phyloP scores from a whole-genome alignment of 64 coral and sea anemone genomes.

The Dendrophyllia cribrosa region DNA sequence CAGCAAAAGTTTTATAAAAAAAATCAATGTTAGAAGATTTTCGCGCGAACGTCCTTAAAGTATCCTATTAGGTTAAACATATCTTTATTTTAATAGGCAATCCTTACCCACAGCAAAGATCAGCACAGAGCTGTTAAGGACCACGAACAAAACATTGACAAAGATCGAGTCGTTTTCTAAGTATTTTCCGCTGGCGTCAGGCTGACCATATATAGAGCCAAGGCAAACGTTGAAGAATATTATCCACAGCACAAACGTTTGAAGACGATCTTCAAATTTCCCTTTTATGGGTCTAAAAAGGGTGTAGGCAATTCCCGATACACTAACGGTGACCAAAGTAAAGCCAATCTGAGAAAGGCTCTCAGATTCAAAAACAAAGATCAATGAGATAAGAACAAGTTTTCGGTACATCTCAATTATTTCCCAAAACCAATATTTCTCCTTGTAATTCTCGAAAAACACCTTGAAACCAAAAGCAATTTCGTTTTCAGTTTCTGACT shows the following conservation, averaged over 20 bases:
- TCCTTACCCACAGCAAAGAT: neutral
- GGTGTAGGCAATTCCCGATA: slow-evolving; percentile 50
- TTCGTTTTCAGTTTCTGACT: neutral
- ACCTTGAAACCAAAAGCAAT: neutral
- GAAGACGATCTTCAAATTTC: neutral
- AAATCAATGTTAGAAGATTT: too few species aligned
- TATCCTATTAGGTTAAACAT: too few species aligned
- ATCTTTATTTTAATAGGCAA: neutral
- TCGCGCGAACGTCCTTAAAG: too few species aligned
- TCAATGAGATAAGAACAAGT: neutral
- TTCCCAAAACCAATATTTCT: neutral
- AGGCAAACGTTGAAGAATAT: neutral
- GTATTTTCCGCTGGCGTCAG: neutral
- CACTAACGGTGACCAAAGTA: slow-evolving; percentile 64
- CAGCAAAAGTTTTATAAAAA: too few species aligned
- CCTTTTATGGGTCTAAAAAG: neutral
- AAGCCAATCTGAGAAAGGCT: slow-evolving; percentile 4
- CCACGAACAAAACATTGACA: neutral
- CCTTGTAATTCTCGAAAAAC: neutral
- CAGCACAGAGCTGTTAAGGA: neutral
- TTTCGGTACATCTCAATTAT: neutral
- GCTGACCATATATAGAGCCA: neutral
- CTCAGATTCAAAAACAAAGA: neutral
- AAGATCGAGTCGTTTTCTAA: too few species aligned
- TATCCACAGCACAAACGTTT: neutral